A percentile compares a stretch with the other conserved stretches of the same genome.
Evolutionary conservation across 2,888 invertebrate species (phyloP).

Genomic region (Choristoneura rosaceana): DNA sequence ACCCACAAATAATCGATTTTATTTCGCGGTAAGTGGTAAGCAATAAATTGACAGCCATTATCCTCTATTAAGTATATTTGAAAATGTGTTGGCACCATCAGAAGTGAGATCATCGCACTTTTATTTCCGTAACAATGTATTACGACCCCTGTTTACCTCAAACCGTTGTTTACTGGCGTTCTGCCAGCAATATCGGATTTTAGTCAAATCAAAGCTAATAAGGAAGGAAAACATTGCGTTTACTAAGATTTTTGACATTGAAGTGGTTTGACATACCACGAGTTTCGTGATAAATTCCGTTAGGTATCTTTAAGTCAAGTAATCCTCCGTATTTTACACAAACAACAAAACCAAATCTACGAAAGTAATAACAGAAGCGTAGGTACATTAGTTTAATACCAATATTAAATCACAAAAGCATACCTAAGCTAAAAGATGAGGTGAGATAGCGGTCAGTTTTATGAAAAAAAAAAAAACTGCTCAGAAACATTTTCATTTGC

Average conservation of each 20-base stretch:
- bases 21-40: not conserved
- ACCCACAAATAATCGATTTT: too few species aligned
- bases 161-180: constrained; percentile 19
- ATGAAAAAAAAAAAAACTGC: too few species aligned
- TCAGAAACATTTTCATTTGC: too few species aligned
- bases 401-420: too few species aligned
- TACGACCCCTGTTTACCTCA: not conserved
- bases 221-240: constrained; percentile 3
- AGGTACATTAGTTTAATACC: too few species aligned
- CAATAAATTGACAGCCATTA: constrained; percentile 6
- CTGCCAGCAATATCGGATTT: constrained; percentile 1
- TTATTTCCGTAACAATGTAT: constrained; percentile 22
- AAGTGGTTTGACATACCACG: not conserved
- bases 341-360: too few species aligned
- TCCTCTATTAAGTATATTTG: not conserved
- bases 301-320: too few species aligned
- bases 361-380: too few species aligned
- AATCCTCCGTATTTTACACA: too few species aligned
- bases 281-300: not conserved
- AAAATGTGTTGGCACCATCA: not conserved
- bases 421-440: too few species aligned
- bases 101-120: constrained; percentile 14
- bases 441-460: too few species aligned
- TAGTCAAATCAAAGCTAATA: constrained; percentile 6
- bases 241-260: not conserved